Percentiles rank a stretch among this genome's conserved stretches.
Evolutionary conservation across 1,140 invertebrate genomes (phyloP).

Genomic region (Eupristina koningsbergeri): DNA sequence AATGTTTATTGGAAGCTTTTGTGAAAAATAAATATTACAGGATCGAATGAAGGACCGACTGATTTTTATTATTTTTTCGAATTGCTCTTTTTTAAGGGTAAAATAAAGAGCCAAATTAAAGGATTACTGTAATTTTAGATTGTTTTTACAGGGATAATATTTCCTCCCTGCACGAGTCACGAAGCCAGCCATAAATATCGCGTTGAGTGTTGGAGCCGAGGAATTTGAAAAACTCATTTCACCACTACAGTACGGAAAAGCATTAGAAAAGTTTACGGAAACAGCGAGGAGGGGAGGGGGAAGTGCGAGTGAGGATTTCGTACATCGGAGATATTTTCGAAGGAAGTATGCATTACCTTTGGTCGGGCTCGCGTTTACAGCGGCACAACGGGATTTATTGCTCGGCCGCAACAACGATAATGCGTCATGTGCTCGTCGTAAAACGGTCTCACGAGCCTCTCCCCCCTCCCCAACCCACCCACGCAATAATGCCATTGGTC

Average conservation of each 20-base stretch:
- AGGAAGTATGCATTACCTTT: neutral
- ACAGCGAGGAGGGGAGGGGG: neutral
- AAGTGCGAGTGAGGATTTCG: neutral
- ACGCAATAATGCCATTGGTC: neutral
- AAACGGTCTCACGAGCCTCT: neutral
- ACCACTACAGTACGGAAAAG: slow-evolving; percentile 7
- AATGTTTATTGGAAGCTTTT: too few species aligned
- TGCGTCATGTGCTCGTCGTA: slow-evolving; percentile 27
- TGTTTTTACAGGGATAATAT: neutral
- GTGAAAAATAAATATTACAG: too few species aligned
- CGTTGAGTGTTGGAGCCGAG: neutral
- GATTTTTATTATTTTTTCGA: too few species aligned
- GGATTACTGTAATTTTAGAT: neutral
- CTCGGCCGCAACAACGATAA: slow-evolving; percentile 39
- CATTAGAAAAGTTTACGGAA: slow-evolving; percentile 47
- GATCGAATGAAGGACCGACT: too few species aligned
- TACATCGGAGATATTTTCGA: slow-evolving; percentile 28
- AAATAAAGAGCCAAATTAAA: neutral
- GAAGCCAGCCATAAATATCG: slow-evolving; percentile 6
- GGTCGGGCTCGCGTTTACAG: neutral
- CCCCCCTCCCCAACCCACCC: neutral
- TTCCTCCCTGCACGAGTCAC: neutral
- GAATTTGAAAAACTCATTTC: slow-evolving; percentile 49
- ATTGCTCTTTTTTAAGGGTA: too few species aligned
- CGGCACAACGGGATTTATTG: slow-evolving; percentile 29